phyloP scores from a whole-genome alignment of 2,797 vertebrate genomes.

The Myotis planiceps region DNA sequence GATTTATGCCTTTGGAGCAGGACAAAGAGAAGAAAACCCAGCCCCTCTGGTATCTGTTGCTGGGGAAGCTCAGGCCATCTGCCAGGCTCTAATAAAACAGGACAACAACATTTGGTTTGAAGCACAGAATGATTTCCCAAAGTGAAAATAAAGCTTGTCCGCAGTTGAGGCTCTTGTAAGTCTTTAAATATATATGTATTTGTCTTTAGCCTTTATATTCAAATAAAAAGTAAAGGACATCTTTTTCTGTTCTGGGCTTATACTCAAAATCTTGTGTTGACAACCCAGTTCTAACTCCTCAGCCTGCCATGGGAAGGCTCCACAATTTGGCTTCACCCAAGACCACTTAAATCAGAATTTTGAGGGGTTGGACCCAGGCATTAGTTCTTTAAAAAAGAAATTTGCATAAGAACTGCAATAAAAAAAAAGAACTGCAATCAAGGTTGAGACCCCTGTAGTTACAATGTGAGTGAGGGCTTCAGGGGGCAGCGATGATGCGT shows the following conservation, averaged over 20 bases:
- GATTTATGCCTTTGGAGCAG: not conserved
- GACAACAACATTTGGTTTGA: constrained; percentile 40
- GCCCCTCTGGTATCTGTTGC: not conserved
- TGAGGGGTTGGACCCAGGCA: not conserved
- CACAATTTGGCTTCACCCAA: not conserved
- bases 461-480: not conserved
- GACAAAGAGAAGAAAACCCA: not conserved
- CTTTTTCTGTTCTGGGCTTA: not conserved
- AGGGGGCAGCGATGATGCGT: not conserved
- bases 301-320: not conserved
- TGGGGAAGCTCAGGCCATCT: not conserved
- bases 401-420: not conserved
- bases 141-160: constrained; percentile 23
- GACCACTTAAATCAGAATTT: not conserved
- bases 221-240: not conserved
- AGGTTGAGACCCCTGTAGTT: not conserved
- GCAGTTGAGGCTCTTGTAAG: not conserved
- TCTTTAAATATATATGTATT: not conserved
- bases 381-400: not conserved
- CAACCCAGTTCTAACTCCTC: not conserved
- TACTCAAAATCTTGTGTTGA: not conserved
- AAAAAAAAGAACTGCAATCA: not conserved
- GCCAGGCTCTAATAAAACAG: not conserved
- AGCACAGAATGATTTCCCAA: constrained; percentile 39
- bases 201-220: constrained; percentile 18